Evolutionary conservation across 2,888 invertebrate species (phyloP).

Genomic region (Eupeodes latifasciatus): DNA sequence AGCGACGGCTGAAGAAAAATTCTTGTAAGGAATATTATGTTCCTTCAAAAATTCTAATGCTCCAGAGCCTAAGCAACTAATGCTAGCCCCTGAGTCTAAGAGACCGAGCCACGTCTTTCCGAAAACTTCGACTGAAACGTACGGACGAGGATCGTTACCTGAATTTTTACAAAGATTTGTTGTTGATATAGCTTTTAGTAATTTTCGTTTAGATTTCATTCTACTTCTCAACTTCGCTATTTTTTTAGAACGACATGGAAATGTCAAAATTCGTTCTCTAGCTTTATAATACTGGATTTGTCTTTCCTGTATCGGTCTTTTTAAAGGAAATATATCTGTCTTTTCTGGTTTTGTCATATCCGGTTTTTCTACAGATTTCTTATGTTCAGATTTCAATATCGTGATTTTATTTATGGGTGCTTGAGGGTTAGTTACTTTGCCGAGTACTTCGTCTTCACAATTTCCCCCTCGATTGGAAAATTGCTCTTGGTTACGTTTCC

Average conservation of each 20-base stretch:
- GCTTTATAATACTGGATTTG: not conserved
- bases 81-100: too few species aligned
- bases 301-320: not conserved
- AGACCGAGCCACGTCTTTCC: not conserved
- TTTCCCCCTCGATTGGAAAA: slow-evolving; percentile 11
- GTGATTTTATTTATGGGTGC: not conserved
- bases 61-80: not conserved
- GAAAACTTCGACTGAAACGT: not conserved
- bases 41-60: not conserved
- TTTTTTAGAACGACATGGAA: not conserved
- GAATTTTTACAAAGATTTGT: too few species aligned
- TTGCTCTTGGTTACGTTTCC: not conserved
- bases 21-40: too few species aligned
- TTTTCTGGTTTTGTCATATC: not conserved
- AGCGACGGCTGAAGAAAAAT: too few species aligned
- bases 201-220: too few species aligned
- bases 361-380: not conserved
- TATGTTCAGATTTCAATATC: not conserved
- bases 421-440: not conserved
- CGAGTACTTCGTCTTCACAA: slow-evolving; percentile 5
- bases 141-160: too few species aligned
- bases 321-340: not conserved
- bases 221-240: too few species aligned
- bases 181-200: too few species aligned
- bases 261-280: not conserved